Evolutionary conservation across 64 coral and sea anemone species (phyloP).

Genomic region (Exaiptasia diaphana): DNA sequence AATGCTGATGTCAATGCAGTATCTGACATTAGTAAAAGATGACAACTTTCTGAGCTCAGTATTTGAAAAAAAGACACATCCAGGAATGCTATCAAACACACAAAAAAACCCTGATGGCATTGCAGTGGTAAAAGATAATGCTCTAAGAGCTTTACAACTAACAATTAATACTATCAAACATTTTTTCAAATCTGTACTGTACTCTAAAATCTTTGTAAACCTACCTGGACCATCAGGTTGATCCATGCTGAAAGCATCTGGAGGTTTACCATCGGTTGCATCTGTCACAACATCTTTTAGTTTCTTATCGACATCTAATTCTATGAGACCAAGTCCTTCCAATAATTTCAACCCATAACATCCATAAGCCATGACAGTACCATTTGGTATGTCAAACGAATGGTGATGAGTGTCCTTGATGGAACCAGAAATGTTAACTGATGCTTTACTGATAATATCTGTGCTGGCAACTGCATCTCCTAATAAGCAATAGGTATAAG

Average conservation of each 20-base stretch:
- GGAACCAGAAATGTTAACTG: constrained; percentile 49
- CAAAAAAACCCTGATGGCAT: no score
- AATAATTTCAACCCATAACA: constrained; percentile 49
- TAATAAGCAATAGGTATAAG: no score
- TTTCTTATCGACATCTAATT: constrained; percentile 56
- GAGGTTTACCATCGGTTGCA: constrained; percentile 3
- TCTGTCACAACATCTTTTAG: constrained; percentile 44
- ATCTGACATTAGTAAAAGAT: no score
- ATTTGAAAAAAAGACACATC: no score
- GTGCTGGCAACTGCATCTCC: constrained; percentile 52
- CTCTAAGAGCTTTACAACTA: not conserved
- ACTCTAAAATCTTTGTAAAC: not conserved
- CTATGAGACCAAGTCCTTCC: constrained; percentile 35
- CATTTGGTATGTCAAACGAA: constrained; percentile 66
- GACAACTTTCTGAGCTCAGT: no score
- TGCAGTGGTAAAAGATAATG: no score
- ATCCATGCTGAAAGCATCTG: constrained; percentile 20
- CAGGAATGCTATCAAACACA: no score
- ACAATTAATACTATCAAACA: not conserved
- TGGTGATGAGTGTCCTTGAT: constrained; percentile 49
- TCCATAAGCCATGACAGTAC: constrained; percentile 70
- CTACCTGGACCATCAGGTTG: constrained; percentile 65
- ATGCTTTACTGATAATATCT: constrained; percentile 27
- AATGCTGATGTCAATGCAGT: constrained; percentile 63
- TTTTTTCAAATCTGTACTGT: not conserved